Percentiles rank a stretch among this genome's conserved stretches.
Evolutionary conservation across 2,888 invertebrate species (phyloP).

Genomic region (Parascotia fuliginaria): DNA sequence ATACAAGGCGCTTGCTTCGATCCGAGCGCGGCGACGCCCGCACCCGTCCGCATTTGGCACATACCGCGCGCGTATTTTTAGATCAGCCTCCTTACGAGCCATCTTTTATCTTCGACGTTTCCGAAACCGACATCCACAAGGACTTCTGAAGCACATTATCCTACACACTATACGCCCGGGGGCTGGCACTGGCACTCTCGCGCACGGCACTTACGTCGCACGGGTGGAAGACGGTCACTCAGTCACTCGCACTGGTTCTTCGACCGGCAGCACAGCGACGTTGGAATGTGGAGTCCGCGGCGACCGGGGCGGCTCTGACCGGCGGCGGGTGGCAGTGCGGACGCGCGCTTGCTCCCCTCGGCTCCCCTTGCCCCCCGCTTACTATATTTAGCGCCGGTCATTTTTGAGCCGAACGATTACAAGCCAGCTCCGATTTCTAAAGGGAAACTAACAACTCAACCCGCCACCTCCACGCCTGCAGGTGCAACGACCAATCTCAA

Average conservation of each 20-base stretch:
- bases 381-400: conserved; percentile 76
- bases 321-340: conserved; percentile 52
- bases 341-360: conserved; percentile 43
- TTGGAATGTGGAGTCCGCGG: conserved; percentile 90
- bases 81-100: conserved; percentile 49
- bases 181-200: conserved; percentile 61
- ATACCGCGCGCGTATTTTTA: conserved; percentile 69
- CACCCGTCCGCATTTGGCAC: conserved; percentile 62
- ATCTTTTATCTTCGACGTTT: conserved; percentile 42
- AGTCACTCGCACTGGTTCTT: conserved; percentile 75
- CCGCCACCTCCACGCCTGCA: conserved; percentile 40
- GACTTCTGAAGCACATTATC: conserved; percentile 46
- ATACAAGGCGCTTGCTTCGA: conserved; percentile 69
- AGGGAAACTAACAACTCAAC: conserved; percentile 59
- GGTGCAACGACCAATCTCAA: conserved; percentile 36
- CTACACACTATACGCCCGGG: conserved; percentile 63
- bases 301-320: conserved; percentile 88
- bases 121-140: conserved; percentile 45
- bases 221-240: conserved; percentile 83
- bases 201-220: conserved; percentile 84
- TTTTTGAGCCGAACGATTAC: conserved; percentile 73
- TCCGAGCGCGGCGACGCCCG: conserved; percentile 54
- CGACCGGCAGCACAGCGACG: conserved; percentile 83
- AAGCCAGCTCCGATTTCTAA: conserved; percentile 82
- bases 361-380: conserved; percentile 49